Evolutionary conservation across 2,113 vertebrate genomes (phyloP), one percentile per base, ranked within the genome.

Genomic region (Leptosomus discolor): DNA sequence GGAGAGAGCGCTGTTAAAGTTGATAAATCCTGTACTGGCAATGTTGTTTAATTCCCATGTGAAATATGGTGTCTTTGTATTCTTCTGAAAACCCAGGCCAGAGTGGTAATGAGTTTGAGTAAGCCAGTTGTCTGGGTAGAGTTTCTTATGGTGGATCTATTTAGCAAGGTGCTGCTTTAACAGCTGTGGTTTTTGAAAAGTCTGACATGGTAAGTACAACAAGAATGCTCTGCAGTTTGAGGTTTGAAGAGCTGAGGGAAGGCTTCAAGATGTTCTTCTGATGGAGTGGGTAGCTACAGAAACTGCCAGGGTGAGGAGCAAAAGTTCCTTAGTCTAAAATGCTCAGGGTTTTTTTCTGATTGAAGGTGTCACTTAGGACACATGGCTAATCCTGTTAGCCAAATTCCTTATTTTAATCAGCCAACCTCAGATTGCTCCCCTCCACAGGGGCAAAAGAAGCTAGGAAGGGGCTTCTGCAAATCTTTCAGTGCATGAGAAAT

Each of bases 381-480:
- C 3, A 17, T 41, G 30, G 41, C 29, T 83, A 50, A 81, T 63
- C 15, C 34, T 15, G 2, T 84, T 68, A 71, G 69, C 34, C 57
- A 88, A 43, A 39, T 69, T 32, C 41, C 24, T 60, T 45, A 15
- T 45, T 91, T 85, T 37, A 68, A 24, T 64, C 50, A 43, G 13
- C 27, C 65, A 60, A 0, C 20, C 21, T 86, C 2, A 1, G 9
- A 3, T 16, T 77, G 6, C 43, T 30, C 10, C 39, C 10, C 8
- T 60, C 46, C 41, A 0, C 22, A 65, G 27, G 7, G 7, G 18
- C 34, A 61, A 21, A 77, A 64, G 51, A 65, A 30, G 9, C 50
- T 41, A 17, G n/a, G 26, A 34, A 70, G 26, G 23, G 21, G 14
- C 43, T 87, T 67, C 69, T 70, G 51, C 60, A 69, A 30, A 39